These are phyloP conservation scores for Papilio glaucus DNA, from an alignment of 1,140 invertebrate species.

Conservation along the genomic window DNA sequence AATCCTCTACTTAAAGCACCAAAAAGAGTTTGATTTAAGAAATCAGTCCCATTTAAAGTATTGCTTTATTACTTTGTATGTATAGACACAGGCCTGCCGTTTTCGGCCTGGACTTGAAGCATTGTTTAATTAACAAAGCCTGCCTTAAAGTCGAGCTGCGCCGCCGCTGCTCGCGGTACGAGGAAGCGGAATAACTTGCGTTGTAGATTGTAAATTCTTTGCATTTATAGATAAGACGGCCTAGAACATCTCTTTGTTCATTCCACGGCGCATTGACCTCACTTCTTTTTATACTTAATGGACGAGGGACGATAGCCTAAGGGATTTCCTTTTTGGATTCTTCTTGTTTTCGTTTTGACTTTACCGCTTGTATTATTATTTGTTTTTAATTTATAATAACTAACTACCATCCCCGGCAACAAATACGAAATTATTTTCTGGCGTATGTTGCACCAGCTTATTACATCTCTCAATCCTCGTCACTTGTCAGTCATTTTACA, in stretches of 20 bases:
- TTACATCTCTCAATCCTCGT: too few relatives aligned
- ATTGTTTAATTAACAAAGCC: constrained; percentile 25
- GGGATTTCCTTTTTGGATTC: background rate
- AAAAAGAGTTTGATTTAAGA: background rate
- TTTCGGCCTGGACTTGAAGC: constrained; percentile 12
- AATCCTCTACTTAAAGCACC: background rate
- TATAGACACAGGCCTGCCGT: background rate
- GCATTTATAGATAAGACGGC: constrained; percentile 19
- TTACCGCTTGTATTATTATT: background rate
- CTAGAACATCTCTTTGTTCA: constrained; percentile 8
- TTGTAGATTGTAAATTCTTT: constrained; percentile 32
- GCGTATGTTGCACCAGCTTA: too few relatives aligned
- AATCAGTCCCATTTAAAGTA: background rate
- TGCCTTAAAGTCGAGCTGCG: background rate
- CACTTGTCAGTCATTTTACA: too few relatives aligned
- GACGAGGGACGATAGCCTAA: constrained; percentile 7
- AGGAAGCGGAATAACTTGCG: constrained; percentile 18
- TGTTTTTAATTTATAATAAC: background rate
- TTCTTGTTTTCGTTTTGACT: background rate
- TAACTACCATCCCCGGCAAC: too few relatives aligned
- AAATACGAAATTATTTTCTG: too few relatives aligned
- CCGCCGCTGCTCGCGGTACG: background rate
- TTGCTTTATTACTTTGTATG: background rate
- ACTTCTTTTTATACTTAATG: constrained; percentile 17
- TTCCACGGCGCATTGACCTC: background rate